phyloP scores from a whole-genome alignment of 2,113 vertebrate species.

The zebrafish (Danio rerio) region DNA sequence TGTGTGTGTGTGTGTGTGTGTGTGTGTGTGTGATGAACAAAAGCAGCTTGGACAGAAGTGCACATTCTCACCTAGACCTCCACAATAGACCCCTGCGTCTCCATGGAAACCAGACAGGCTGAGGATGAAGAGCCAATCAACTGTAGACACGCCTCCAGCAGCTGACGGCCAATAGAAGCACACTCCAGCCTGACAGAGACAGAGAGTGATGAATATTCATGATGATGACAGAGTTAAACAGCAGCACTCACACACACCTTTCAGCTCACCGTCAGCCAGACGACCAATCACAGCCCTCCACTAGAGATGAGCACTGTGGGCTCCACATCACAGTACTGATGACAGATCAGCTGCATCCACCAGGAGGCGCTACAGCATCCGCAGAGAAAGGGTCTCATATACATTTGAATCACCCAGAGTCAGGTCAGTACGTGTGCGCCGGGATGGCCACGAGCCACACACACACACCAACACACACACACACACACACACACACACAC shows the following conservation, averaged over 20 bases:
- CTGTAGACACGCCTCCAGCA: slow-evolving; percentile 93
- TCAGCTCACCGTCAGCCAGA: slow-evolving; percentile 94
- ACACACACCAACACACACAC: no score
- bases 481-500: no score
- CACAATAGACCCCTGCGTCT: slow-evolving; percentile 95
- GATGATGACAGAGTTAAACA: no score
- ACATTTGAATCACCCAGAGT: no score
- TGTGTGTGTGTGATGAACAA: slow-evolving; percentile 52
- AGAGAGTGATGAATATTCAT: background rate
- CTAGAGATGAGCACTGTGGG: no score
- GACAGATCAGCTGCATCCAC: no score
- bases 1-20: no score
- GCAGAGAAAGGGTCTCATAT: no score
- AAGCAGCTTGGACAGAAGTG: background rate
- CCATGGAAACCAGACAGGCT: slow-evolving; percentile 98
- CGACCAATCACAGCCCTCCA: slow-evolving; percentile 98
- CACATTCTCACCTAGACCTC: slow-evolving; percentile 87
- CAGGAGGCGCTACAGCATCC: no score
- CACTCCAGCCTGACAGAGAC: slow-evolving; percentile 87
- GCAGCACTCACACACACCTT: slow-evolving; percentile 77
- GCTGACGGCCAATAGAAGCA: slow-evolving; percentile 92
- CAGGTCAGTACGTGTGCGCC: no score
- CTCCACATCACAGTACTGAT: no score
- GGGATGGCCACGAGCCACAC: no score
- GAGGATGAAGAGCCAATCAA: slow-evolving; percentile 92